These are phyloP conservation scores for Polypterus senegalus DNA, from an alignment of 2,113 vertebrate genomes.

Conservation along the genomic window DNA sequence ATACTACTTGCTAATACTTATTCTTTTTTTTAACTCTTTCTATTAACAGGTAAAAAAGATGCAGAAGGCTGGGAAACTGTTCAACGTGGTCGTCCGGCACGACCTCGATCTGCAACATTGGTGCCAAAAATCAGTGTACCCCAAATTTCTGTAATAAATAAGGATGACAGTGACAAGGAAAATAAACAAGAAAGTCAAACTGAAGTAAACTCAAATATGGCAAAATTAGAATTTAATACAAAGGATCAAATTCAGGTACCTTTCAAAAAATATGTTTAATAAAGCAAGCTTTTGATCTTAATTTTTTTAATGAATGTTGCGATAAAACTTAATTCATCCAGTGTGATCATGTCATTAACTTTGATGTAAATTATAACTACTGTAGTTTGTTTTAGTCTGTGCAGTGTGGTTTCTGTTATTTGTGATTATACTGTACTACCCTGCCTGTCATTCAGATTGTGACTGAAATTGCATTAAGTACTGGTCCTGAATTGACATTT, in stretches of 20 bases:
- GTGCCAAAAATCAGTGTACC: constrained; percentile 52
- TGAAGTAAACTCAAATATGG: constrained; percentile 25
- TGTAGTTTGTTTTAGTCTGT: too few species aligned
- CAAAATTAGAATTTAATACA: constrained; percentile 28
- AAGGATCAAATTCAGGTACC: constrained; percentile 45
- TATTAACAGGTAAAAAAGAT: constrained; percentile 64
- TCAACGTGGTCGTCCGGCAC: constrained; percentile 80
- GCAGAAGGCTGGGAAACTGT: constrained; percentile 94
- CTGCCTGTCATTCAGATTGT: too few species aligned
- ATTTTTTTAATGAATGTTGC: too few species aligned
- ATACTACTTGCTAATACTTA: neutral
- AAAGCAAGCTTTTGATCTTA: too few species aligned
- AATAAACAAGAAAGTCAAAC: constrained; percentile 33
- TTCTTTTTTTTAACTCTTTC: constrained; percentile 1
- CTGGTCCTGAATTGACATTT: too few species aligned
- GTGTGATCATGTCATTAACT: too few species aligned
- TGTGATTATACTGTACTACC: too few species aligned
- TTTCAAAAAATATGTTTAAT: too few species aligned
- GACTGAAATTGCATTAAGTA: too few species aligned
- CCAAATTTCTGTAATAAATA: constrained; percentile 39
- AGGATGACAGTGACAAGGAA: constrained; percentile 64
- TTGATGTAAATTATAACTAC: too few species aligned
- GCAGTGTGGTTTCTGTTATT: too few species aligned
- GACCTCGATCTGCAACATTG: constrained; percentile 66
- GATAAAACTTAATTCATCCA: too few species aligned